Percentiles rank a stretch among this genome's conserved stretches.
Evolutionary conservation across 1,140 invertebrate species (phyloP).

Genomic region (Drosophila mojavensis): DNA sequence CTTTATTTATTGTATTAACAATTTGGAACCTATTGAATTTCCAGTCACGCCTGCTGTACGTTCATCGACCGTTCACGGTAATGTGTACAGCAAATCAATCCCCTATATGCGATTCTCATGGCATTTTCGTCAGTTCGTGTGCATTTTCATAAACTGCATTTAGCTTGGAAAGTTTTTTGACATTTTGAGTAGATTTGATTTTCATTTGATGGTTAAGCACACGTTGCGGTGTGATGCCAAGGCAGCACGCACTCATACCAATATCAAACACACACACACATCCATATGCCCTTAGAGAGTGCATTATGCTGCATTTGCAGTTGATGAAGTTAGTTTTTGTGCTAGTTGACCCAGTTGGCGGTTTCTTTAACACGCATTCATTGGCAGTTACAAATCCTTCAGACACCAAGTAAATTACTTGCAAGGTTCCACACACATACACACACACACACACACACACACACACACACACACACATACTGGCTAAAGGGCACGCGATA

Average conservation of each 20-base stretch:
- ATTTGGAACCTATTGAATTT: neutral
- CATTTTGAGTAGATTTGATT: slow-evolving; percentile 54
- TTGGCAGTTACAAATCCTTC: slow-evolving; percentile 25
- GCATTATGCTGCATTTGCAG: slow-evolving; percentile 25
- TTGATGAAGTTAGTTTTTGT: slow-evolving; percentile 31
- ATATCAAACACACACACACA: slow-evolving; percentile 3
- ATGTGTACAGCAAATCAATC: neutral
- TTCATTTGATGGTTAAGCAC: slow-evolving; percentile 35
- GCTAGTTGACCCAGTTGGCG: slow-evolving; percentile 42
- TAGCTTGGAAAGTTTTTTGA: slow-evolving; percentile 66
- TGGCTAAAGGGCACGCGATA: slow-evolving; percentile 10
- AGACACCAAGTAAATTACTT: slow-evolving; percentile 25
- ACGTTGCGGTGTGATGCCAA: slow-evolving; percentile 23
- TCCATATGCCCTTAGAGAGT: neutral
- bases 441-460: neutral
- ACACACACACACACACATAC: neutral
- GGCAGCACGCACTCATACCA: neutral
- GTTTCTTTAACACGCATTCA: slow-evolving; percentile 9
- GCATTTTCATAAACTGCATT: slow-evolving; percentile 74
- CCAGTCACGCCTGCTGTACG: neutral
- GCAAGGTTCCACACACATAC: neutral
- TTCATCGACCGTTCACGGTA: slow-evolving; percentile 17
- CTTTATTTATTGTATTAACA: no score
- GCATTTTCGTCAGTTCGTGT: slow-evolving; percentile 25
- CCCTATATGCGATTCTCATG: slow-evolving; percentile 15